Evolutionary conservation across 2,797 vertebrate genomes (phyloP).

Genomic region (Scarus forsteni): DNA sequence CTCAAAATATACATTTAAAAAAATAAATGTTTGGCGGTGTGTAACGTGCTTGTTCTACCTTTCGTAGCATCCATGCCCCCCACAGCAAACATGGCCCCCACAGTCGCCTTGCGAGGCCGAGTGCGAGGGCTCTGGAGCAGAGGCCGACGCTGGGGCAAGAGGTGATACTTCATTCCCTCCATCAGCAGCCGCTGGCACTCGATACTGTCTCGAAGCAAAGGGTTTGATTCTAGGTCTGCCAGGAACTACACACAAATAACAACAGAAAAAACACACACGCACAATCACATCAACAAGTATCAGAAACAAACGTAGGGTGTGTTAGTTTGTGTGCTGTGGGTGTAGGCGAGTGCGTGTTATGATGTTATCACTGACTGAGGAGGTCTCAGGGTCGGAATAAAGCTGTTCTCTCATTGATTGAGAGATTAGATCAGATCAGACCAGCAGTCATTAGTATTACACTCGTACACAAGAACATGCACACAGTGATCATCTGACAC

Average conservation of each 20-base stretch:
- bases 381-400: conserved; percentile 44
- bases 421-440: conserved; percentile 65
- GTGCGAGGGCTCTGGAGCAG: conserved; percentile 96
- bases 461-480: conserved; percentile 6
- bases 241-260: conserved; percentile 84
- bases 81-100: conserved; percentile 95
- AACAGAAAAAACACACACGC: not conserved
- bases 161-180: conserved; percentile 99
- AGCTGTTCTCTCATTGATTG: conserved; percentile 62
- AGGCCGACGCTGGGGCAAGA: conserved; percentile 94
- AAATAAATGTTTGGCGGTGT: not conserved
- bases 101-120: conserved; percentile 96
- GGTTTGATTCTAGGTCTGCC: conserved; percentile 94
- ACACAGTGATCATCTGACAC: conserved; percentile 53
- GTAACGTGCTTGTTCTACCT: conserved; percentile 80
- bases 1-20: not conserved
- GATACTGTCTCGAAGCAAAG: conserved; percentile 93
- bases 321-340: not conserved
- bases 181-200: conserved; percentile 98
- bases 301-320: conserved; percentile 25
- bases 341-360: conserved; percentile 8
- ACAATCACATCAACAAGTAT: conserved; percentile 24
- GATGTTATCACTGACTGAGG: conserved; percentile 44
- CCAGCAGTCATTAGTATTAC: conserved; percentile 50
- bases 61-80: conserved; percentile 98